Percentiles rank a stretch among this genome's conserved stretches.
These are phyloP conservation scores for Miniopterus natalensis DNA, from an alignment of 2,113 vertebrate species.

Conservation along the genomic window DNA sequence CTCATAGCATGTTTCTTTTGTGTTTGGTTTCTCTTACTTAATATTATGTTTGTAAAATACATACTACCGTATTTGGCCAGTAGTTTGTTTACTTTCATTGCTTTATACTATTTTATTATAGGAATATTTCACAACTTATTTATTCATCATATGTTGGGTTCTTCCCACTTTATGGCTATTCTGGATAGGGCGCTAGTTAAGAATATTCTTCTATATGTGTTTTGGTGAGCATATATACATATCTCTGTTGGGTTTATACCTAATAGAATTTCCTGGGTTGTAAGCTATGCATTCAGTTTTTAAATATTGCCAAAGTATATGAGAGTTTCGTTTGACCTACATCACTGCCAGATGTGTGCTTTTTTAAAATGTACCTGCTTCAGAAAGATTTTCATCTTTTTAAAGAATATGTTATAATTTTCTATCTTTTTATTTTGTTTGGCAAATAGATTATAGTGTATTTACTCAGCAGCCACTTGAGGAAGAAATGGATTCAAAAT, in stretches of 20 bases:
- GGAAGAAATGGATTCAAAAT: constrained; percentile 89
- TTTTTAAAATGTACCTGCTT: neutral
- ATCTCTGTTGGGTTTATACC: neutral
- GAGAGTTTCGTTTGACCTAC: neutral
- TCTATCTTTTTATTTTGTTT: neutral
- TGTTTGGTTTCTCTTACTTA: neutral
- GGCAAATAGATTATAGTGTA: constrained; percentile 93
- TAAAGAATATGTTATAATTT: neutral
- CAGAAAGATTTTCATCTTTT: neutral
- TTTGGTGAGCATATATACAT: neutral
- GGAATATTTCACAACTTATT: neutral
- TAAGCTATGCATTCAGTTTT: neutral
- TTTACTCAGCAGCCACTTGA: constrained; percentile 92
- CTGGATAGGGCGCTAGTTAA: neutral
- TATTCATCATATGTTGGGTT: neutral
- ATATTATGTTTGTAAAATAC: neutral
- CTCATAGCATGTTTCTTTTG: neutral
- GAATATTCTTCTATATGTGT: neutral
- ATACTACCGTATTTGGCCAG: neutral
- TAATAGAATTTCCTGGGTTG: neutral
- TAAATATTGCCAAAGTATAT: neutral
- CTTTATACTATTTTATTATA: neutral
- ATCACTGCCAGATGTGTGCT: neutral
- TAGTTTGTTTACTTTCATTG: neutral
- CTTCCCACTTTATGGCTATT: neutral